phyloP scores from a whole-genome alignment of 2,888 invertebrate species.

The Orchestes rusci region DNA sequence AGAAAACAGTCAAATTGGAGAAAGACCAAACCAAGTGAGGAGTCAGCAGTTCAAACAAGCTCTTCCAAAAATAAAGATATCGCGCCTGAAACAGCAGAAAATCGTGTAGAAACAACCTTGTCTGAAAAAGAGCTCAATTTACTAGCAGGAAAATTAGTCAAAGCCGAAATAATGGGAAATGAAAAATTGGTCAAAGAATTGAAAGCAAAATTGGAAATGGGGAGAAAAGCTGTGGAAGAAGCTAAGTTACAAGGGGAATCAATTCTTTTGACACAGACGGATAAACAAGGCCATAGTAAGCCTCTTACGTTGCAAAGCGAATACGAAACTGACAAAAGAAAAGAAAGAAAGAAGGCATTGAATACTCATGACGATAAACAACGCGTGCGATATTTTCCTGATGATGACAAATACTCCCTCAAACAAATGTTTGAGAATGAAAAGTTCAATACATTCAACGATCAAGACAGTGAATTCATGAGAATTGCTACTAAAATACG shows the following conservation, averaged over 20 bases:
- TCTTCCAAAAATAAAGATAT: neutral
- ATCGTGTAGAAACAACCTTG: neutral
- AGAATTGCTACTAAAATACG: constrained; percentile 62
- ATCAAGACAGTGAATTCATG: constrained; percentile 74
- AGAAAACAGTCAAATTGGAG: too few species aligned
- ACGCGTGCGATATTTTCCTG: constrained; percentile 75
- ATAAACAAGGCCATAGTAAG: constrained; percentile 58
- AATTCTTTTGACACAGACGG: constrained; percentile 63
- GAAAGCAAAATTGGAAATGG: constrained; percentile 65
- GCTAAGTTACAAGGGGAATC: constrained; percentile 31
- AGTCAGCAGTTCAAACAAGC: constrained; percentile 79
- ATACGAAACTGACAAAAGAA: neutral
- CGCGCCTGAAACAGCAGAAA: neutral
- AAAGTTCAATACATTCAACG: constrained; percentile 71
- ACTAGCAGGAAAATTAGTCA: constrained; percentile 81
- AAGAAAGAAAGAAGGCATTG: constrained; percentile 47
- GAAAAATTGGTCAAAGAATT: constrained; percentile 59
- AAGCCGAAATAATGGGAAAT: constrained; percentile 92
- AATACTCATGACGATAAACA: constrained; percentile 69
- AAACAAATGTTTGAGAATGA: constrained; percentile 78
- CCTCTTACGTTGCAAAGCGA: constrained; percentile 48
- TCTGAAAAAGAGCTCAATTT: constrained; percentile 82
- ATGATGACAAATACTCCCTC: constrained; percentile 83
- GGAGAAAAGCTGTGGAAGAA: constrained; percentile 46
- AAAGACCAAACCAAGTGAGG: constrained; percentile 32